Evolutionary conservation across 2,113 vertebrate genomes (phyloP), one percentile per base, ranked within the genome.

Genomic region (Hippocampus barbouri): DNA sequence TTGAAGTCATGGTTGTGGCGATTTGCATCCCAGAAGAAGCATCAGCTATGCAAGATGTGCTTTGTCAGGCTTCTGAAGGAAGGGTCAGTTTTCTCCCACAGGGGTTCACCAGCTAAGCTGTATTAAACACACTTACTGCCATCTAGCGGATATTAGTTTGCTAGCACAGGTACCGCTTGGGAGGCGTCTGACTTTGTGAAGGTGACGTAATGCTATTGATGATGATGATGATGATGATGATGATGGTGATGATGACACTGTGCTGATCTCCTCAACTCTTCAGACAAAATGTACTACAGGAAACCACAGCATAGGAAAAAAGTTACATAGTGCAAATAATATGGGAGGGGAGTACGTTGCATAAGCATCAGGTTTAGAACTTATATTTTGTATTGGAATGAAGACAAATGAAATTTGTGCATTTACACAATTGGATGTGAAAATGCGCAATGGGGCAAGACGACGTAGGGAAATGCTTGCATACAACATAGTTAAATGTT

Each of bases 121-220:
- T 16, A 57, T 2, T 9, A 16, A 62, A 75, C 66, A 61, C 40
- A 73, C 69, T 71, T 87, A 79, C 78, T 85, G 83, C 88, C 88
- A 85, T 83, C 88, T 89, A 85, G 75, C 82, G 87, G 80, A 43
- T 0, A 2, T 0, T 1, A 23, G 23, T 38, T 0, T 0, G 72
- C 18, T 74, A 76, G 38, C 45, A 76, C 82, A 85, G 71, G 49
- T 70, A 30, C 12, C 2, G 30, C 8, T 59, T 23, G 16, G 30
- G 23, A 56, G 66, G 47, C 20, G 57, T 49, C 34, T 60, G 11
- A 40, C 7, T 23, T 20, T 47, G 23, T 12, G 7, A 2, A 20
- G n/a, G 23, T 47, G 63, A 27, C 2, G 53, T n/a, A 66, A 71
- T 74, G 8, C n/a, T 69, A 10, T 14, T 45, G 64, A 66, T 45